phyloP scores from a whole-genome alignment of 2,113 vertebrate genomes.

The Stictonetta naevosa region DNA sequence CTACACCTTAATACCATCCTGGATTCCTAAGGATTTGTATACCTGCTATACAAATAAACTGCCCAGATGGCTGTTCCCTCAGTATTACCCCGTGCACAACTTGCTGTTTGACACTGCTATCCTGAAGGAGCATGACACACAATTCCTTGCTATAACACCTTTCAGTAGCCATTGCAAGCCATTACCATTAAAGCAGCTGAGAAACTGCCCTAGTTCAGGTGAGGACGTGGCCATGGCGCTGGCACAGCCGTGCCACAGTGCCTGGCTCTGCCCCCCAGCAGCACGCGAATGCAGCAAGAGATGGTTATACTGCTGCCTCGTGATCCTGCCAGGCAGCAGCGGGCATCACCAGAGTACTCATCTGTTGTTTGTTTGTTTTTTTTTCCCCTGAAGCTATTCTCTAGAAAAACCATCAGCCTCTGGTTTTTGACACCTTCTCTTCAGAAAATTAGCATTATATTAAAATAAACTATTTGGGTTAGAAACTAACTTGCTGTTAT shows the following conservation, averaged over 20 bases:
- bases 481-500: background rate
- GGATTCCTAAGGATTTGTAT: background rate
- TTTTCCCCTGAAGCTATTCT: background rate
- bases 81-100: rapidly evolving
- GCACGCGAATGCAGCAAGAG: rapidly evolving
- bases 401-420: background rate
- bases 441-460: background rate
- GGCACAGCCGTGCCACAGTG: background rate
- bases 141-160: background rate
- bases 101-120: background rate
- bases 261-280: background rate
- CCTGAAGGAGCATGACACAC: rapidly evolving
- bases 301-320: background rate
- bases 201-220: background rate
- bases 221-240: background rate
- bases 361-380: background rate
- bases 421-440: background rate
- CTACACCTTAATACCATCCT: background rate
- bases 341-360: background rate
- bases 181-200: rapidly evolving
- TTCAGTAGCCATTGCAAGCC: background rate
- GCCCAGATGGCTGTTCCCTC: background rate
- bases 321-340: background rate
- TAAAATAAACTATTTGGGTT: background rate
- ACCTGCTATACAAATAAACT: background rate